Evolutionary conservation across 2,113 vertebrate genomes (phyloP).

Genomic region (Spea bombifrons): DNA sequence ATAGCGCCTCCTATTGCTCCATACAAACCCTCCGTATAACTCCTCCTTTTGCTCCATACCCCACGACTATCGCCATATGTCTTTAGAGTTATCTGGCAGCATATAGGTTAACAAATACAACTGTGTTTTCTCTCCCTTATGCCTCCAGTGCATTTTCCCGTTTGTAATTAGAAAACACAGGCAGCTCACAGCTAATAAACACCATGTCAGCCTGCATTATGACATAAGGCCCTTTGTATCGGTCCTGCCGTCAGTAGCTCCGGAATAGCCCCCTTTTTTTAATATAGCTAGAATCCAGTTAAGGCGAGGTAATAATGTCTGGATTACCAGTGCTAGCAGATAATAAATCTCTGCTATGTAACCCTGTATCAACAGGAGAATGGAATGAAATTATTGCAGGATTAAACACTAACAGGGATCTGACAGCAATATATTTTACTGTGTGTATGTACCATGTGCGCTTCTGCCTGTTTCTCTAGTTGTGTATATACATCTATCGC

Average conservation of each 20-base stretch:
- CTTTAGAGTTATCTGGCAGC: background rate
- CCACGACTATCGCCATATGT: background rate
- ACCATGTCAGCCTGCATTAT: conserved; percentile 46
- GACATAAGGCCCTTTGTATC: conserved; percentile 31
- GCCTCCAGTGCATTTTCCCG: conserved; percentile 23
- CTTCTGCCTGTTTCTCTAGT: background rate
- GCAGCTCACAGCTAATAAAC: conserved; percentile 47
- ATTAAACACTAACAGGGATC: conserved; percentile 45
- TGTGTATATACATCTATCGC: background rate
- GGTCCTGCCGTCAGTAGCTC: conserved; percentile 2
- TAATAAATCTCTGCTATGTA: conserved; percentile 47
- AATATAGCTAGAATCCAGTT: conserved; percentile 49
- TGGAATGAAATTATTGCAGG: conserved; percentile 46
- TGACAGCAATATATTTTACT: conserved; percentile 45
- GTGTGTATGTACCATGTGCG: background rate
- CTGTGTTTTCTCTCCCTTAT: background rate
- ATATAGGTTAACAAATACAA: conserved; percentile 7
- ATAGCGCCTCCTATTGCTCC: too few species aligned
- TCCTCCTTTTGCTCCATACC: background rate
- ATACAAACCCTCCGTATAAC: background rate
- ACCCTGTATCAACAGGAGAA: conserved; percentile 47
- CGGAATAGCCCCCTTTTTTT: conserved; percentile 37
- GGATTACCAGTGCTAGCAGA: conserved; percentile 40
- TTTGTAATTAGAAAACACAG: conserved; percentile 42
- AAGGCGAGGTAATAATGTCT: conserved; percentile 48